Percentiles rank a stretch among this genome's conserved stretches.
Evolutionary conservation across 2,797 vertebrate species (phyloP).

Genomic region (Remorina albescens): DNA sequence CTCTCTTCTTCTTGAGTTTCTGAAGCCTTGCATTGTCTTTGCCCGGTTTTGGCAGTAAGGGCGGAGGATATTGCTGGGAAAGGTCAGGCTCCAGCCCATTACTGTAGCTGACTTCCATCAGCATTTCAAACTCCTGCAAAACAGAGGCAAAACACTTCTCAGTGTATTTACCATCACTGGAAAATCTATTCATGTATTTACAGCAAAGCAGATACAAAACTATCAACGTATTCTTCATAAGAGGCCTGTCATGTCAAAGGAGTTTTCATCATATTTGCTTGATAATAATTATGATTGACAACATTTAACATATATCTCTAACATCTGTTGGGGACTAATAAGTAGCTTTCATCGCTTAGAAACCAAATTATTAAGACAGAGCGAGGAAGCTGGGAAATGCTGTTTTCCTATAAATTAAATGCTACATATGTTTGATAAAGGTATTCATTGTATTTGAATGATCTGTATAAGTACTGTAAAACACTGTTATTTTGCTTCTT

Average conservation of each 20-base stretch:
- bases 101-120: slow-evolving; percentile 84
- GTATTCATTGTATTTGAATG: background rate
- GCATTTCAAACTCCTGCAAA: slow-evolving; percentile 84
- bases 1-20: slow-evolving; percentile 90
- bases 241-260: background rate
- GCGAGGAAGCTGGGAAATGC: slow-evolving; percentile 13
- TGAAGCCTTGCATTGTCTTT: slow-evolving; percentile 92
- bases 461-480: too few relatives aligned
- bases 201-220: background rate
- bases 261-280: background rate
- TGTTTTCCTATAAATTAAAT: background rate
- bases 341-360: background rate
- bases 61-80: slow-evolving; percentile 85
- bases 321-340: background rate
- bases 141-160: slow-evolving; percentile 51
- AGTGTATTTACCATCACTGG: background rate
- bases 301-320: background rate
- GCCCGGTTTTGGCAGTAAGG: slow-evolving; percentile 91
- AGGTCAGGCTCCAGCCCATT: slow-evolving; percentile 77
- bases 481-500: background rate
- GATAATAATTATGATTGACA: background rate
- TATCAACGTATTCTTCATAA: background rate
- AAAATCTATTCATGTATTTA: background rate
- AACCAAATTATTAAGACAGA: slow-evolving; percentile 13
- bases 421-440: background rate